These are phyloP conservation scores for Samia ricini DNA, from an alignment of 1,140 invertebrate species.

Conservation along the genomic window DNA sequence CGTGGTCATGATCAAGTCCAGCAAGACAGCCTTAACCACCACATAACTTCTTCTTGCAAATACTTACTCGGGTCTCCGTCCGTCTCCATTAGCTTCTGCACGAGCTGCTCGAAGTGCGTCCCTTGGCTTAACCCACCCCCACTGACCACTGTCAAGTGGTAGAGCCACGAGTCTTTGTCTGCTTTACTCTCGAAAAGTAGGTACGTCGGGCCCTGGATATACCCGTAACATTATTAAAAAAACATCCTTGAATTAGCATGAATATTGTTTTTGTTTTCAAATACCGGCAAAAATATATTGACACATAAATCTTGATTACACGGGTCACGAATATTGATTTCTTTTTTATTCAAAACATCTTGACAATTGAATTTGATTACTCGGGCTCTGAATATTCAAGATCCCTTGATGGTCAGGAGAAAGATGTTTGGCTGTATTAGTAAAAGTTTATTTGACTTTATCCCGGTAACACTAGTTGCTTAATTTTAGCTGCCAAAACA, in stretches of 20 bases:
- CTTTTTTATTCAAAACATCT: no score
- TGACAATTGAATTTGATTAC: no score
- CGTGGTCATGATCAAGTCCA: neutral
- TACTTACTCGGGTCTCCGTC: constrained; percentile 93
- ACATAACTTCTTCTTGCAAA: no score
- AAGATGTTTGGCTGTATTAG: no score
- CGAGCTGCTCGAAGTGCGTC: constrained; percentile 96
- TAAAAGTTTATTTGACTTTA: no score
- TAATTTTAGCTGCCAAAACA: no score
- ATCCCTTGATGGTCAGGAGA: no score
- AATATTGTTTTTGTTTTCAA: neutral
- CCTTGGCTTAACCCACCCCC: constrained; percentile 93
- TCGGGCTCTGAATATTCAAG: no score
- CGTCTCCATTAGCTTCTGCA: constrained; percentile 96
- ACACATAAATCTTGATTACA: no score
- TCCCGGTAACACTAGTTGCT: no score
- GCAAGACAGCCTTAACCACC: no score
- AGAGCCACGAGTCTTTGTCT: constrained; percentile 95
- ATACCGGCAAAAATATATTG: neutral
- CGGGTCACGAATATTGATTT: no score
- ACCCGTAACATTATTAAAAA: neutral
- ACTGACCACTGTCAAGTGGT: constrained; percentile 95
- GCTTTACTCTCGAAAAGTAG: constrained; percentile 93
- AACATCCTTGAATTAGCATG: neutral
- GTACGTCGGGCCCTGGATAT: constrained; percentile 90